These are phyloP conservation scores for Botia kubotai DNA, from an alignment of 2,797 vertebrate species.

Conservation along the genomic window DNA sequence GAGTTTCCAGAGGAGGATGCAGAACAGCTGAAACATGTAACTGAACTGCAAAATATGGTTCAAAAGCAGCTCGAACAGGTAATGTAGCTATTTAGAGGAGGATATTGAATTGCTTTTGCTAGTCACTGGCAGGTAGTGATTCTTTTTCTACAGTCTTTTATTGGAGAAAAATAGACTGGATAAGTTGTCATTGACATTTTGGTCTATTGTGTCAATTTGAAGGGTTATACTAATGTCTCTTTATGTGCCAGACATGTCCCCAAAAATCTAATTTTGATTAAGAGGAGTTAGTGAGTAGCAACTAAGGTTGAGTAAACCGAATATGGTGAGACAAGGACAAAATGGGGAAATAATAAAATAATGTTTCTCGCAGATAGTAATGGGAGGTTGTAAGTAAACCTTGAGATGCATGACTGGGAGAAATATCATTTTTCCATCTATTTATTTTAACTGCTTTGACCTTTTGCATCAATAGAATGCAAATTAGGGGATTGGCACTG, in stretches of 20 bases:
- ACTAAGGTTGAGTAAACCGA: background rate
- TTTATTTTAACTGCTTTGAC: constrained; percentile 45
- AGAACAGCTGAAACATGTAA: constrained; percentile 88
- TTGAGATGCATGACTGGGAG: constrained; percentile 20
- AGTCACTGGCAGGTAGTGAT: too few relatives aligned
- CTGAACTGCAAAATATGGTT: constrained; percentile 91
- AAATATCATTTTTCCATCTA: constrained; percentile 6
- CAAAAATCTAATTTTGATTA: background rate
- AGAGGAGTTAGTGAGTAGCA: background rate
- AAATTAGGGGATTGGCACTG: constrained; percentile 7
- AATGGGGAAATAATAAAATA: background rate
- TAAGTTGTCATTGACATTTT: too few relatives aligned
- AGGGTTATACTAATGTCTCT: too few relatives aligned
- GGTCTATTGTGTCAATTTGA: too few relatives aligned
- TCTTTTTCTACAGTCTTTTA: background rate
- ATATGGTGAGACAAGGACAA: background rate
- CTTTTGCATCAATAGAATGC: constrained; percentile 25
- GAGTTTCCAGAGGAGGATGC: constrained; percentile 91
- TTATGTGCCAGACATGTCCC: background rate
- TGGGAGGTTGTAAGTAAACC: background rate
- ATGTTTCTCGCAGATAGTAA: background rate
- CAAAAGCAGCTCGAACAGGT: constrained; percentile 98
- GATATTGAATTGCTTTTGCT: too few relatives aligned
- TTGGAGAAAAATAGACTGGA: background rate
- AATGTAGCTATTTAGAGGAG: constrained; percentile 39